Percentiles rank a stretch among this genome's conserved stretches.
These are phyloP conservation scores for Julus scanicus DNA, from an alignment of 2,888 invertebrate genomes.

Conservation along the genomic window DNA sequence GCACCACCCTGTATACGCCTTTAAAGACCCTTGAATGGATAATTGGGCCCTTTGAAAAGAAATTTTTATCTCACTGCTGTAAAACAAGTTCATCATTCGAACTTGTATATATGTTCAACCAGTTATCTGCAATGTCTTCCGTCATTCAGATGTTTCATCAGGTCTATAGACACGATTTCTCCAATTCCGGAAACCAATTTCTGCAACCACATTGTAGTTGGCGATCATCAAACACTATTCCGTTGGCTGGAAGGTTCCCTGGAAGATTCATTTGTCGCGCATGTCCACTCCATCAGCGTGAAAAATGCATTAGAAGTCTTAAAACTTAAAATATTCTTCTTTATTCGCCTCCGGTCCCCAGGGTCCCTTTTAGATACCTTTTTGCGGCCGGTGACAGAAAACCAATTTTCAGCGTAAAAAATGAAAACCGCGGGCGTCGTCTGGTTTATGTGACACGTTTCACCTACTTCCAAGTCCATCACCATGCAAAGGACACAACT, in stretches of 20 bases:
- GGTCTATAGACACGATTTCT: not conserved
- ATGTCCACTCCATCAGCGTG: not conserved
- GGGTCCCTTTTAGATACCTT: not conserved
- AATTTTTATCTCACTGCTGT: too few species aligned
- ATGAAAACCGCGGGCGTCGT: constrained; percentile 14
- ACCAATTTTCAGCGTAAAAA: constrained; percentile 16
- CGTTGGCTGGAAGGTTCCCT: not conserved
- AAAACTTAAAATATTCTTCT: constrained; percentile 16
- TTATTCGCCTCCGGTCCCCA: not conserved
- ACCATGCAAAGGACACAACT: constrained; percentile 17
- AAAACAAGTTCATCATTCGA: not conserved
- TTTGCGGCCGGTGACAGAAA: constrained; percentile 42
- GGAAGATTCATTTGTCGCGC: not conserved
- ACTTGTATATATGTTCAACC: not conserved
- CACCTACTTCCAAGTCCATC: constrained; percentile 28
- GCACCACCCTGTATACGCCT: too few species aligned
- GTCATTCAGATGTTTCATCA: not conserved
- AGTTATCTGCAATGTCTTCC: not conserved
- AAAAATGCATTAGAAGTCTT: constrained; percentile 15
- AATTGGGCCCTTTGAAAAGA: too few species aligned
- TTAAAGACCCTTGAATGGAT: too few species aligned
- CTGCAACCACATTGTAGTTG: not conserved
- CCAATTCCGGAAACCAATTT: not conserved
- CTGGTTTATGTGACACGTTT: constrained; percentile 32
- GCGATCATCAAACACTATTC: not conserved